These are phyloP conservation scores for Dipodomys merriami DNA, from an alignment of 2,113 vertebrate genomes.

Conservation along the genomic window DNA sequence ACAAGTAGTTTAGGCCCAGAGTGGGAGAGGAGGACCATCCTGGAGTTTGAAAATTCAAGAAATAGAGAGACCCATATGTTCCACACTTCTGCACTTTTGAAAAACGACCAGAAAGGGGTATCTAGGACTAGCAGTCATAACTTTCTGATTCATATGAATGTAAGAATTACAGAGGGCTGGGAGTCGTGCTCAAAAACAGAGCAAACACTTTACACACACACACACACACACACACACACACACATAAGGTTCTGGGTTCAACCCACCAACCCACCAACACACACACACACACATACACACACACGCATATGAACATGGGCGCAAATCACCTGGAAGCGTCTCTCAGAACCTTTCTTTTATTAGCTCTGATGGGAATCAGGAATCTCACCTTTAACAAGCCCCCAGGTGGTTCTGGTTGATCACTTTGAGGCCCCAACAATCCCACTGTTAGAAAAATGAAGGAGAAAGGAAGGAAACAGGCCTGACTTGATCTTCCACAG, in stretches of 20 bases:
- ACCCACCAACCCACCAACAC: neutral
- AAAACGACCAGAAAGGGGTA: neutral
- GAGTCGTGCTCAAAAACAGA: neutral
- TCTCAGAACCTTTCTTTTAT: neutral
- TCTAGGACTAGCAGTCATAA: neutral
- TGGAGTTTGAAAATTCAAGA: neutral
- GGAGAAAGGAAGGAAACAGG: too few relatives aligned
- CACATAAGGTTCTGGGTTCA: too few relatives aligned
- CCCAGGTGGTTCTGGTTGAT: neutral
- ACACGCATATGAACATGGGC: neutral
- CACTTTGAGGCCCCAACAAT: too few relatives aligned
- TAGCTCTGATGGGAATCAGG: neutral
- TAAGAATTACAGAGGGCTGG: neutral
- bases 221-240: too few relatives aligned
- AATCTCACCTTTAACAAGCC: slow-evolving; percentile 15
- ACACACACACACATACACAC: too few relatives aligned
- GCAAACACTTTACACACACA: neutral
- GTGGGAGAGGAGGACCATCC: neutral
- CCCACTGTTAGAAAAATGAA: too few relatives aligned
- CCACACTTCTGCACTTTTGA: neutral
- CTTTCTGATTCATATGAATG: neutral
- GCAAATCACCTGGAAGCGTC: neutral
- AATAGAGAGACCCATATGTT: neutral
- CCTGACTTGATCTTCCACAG: too few relatives aligned
- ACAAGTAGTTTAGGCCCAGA: neutral